Conservation (phyloP, 2,888 invertebrate genomes). For the Oasisia sp. region DNA sequence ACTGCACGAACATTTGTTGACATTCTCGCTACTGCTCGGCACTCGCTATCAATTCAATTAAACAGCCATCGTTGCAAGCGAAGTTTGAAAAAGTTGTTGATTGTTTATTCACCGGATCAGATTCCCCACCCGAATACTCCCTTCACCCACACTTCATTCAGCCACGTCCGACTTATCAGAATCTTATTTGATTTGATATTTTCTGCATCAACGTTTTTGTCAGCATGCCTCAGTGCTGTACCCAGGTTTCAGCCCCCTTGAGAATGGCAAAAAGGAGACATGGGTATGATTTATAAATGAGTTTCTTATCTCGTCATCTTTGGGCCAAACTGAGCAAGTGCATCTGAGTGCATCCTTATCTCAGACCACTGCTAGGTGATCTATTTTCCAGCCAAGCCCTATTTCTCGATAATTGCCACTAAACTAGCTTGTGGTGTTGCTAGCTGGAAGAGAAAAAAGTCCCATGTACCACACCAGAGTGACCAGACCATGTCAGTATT, state of each 20-base stretch:
- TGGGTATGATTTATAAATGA: neutral
- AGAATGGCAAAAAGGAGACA: neutral
- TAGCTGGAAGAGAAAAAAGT: neutral
- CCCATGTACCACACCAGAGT: neutral
- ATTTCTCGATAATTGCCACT: neutral
- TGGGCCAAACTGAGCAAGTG: neutral
- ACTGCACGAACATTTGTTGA: neutral
- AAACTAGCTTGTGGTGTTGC: neutral
- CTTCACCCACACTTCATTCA: neutral
- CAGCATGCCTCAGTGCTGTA: neutral
- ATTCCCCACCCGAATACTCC: neutral
- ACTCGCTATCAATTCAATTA: neutral
- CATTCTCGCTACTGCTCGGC: neutral
- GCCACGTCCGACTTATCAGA: neutral
- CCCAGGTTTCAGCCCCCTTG: neutral
- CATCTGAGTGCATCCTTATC: neutral
- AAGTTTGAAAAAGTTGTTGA: neutral
- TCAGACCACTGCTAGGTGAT: neutral
- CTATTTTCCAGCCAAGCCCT: slow-evolving; percentile 13
- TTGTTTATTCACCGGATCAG: neutral
- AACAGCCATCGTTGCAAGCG: neutral
- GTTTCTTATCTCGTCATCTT: neutral
- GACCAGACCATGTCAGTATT: neutral
- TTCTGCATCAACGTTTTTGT: neutral
- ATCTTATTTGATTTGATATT: neutral